phyloP scores from a whole-genome alignment of 2,113 vertebrate species.

The Etia nguti region DNA sequence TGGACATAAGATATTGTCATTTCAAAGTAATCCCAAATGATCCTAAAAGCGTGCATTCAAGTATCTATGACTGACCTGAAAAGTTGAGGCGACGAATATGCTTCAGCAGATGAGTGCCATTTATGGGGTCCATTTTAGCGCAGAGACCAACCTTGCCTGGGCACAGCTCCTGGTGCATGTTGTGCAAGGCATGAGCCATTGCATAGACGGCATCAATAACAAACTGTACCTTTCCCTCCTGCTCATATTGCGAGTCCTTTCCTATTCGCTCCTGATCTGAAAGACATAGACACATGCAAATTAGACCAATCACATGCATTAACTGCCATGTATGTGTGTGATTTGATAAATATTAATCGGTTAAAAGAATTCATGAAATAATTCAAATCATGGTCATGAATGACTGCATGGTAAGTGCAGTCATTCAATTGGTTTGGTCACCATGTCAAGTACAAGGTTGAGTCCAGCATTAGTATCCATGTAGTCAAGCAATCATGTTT shows the following conservation, averaged over 20 bases:
- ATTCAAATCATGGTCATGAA: neutral
- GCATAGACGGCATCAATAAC: constrained; percentile 94
- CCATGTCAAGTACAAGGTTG: neutral
- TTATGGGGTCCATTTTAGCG: constrained; percentile 88
- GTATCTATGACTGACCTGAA: constrained; percentile 77
- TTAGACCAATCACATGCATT: neutral
- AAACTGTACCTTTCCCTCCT: constrained; percentile 97
- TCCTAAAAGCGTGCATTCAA: neutral
- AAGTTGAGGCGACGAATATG: constrained; percentile 94
- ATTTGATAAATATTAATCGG: neutral
- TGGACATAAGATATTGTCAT: neutral
- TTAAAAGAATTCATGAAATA: neutral
- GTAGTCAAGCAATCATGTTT: neutral
- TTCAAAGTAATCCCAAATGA: neutral
- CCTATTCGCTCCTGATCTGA: constrained; percentile 94
- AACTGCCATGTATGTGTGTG: neutral
- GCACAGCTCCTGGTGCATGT: constrained; percentile 92
- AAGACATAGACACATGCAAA: neutral
- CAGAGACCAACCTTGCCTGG: constrained; percentile 89
- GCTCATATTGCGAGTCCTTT: constrained; percentile 89
- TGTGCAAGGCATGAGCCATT: constrained; percentile 94
- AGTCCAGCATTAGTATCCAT: neutral
- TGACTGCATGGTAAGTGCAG: too few relatives aligned
- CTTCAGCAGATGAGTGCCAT: constrained; percentile 88
- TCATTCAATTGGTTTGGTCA: neutral